Evolutionary conservation across 1,140 invertebrate genomes (phyloP).

Genomic region (Drosophila lowei): DNA sequence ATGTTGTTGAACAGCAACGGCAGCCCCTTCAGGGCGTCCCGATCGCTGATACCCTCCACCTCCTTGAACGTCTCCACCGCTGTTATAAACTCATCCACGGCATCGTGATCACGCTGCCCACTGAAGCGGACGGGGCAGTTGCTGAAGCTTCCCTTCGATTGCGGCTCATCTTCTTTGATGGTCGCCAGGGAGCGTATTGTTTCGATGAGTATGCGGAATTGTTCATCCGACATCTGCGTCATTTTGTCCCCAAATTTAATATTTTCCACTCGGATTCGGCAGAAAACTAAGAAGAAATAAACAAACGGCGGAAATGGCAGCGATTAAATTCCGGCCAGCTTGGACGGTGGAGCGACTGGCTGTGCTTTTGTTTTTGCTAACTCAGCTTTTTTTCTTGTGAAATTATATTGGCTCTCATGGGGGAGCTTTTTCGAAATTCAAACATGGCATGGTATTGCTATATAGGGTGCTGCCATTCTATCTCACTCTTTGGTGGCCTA

Average conservation of each 20-base stretch:
- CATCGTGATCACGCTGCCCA: constrained; percentile 77
- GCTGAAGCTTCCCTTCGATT: constrained; percentile 75
- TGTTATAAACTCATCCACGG: constrained; percentile 78
- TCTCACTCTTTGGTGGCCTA: too few species aligned
- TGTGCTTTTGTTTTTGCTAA: neutral
- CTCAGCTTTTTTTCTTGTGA: constrained; percentile 48
- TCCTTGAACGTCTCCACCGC: constrained; percentile 76
- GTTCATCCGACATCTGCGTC: constrained; percentile 65
- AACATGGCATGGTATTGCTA: constrained; percentile 2
- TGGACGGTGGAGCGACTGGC: constrained; percentile 6
- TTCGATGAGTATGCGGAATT: constrained; percentile 67
- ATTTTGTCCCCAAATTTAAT: constrained; percentile 25
- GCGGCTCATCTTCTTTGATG: constrained; percentile 23
- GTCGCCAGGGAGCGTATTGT: constrained; percentile 55
- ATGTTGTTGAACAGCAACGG: constrained; percentile 61
- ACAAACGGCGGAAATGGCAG: neutral
- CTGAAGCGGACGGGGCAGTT: constrained; percentile 68
- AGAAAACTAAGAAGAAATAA: constrained; percentile 26
- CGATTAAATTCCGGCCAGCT: neutral
- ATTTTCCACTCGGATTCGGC: neutral
- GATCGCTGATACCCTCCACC: constrained; percentile 75
- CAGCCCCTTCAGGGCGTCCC: constrained; percentile 72
- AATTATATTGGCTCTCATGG: constrained; percentile 22
- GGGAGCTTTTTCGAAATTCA: constrained; percentile 61
- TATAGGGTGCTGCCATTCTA: too few species aligned